Percentiles rank a stretch among this genome's conserved stretches.
These are phyloP conservation scores for Talpa occidentalis DNA, from an alignment of 2,113 vertebrate species.

Conservation along the genomic window DNA sequence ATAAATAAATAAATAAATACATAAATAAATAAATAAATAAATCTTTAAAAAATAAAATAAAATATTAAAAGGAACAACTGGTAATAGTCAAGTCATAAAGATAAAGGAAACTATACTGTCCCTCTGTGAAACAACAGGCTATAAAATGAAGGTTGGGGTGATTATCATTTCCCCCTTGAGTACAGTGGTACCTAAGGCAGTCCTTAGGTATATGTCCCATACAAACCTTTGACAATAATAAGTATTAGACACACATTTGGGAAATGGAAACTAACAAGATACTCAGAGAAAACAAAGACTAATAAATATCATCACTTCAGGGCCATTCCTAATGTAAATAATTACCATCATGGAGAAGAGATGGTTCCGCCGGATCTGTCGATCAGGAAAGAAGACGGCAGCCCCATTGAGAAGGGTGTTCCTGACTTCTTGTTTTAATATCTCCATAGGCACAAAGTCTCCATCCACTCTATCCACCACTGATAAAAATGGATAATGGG, in stretches of 20 bases:
- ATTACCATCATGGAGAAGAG: slow-evolving; percentile 97
- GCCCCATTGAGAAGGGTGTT: slow-evolving; percentile 95
- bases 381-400: slow-evolving; percentile 96
- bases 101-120: not conserved
- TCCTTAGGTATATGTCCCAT: not conserved
- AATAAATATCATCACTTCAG: slow-evolving; percentile 15
- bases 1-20: too few species aligned
- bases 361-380: slow-evolving; percentile 91
- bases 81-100: not conserved
- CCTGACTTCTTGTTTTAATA: slow-evolving; percentile 92
- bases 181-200: not conserved
- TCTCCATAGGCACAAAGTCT: slow-evolving; percentile 86
- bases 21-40: too few species aligned
- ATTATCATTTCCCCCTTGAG: not conserved
- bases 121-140: not conserved
- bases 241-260: not conserved
- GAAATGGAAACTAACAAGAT: not conserved
- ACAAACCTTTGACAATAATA: not conserved
- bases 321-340: not conserved
- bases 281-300: slow-evolving; percentile 14
- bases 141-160: not conserved
- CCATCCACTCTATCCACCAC: slow-evolving; percentile 92
- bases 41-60: too few species aligned
- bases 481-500: slow-evolving; percentile 80
- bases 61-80: not conserved